Base-by-base conservation (phyloP, 2,797 vertebrate genomes). In the Pelobates cultripes region DNA sequence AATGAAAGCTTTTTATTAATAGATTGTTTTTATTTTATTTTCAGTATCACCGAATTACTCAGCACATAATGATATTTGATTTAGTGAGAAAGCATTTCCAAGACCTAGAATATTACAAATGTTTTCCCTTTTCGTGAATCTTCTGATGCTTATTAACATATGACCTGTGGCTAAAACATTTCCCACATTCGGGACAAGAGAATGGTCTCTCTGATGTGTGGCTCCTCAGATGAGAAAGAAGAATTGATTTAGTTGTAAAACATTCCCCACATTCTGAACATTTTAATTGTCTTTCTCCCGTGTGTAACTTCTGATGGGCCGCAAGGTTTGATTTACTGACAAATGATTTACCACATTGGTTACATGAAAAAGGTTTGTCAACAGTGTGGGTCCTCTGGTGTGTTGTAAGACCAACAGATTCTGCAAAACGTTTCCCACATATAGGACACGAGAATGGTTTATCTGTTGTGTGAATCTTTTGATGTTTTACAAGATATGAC, bases 401-500 rank as follows among this genome's bases (percentile, higher is more conserved):
- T 0, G 61, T 14, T 2, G 14, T 7, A 10, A 64, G 61, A 10
- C 14, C 7, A 4, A n/a, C 12, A 7, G 12, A 14, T 5, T 64
- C 7, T 4, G 61, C 6, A 10, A 64, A 64, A 10, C 17, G 28
- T 40, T 64, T 64, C 17, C 28, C 61, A 40, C 61, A 64, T 40
- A 7, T n/a, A 2, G 61, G 6, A 64, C 61, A 64, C 17, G 3
- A 40, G 61, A 28, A 64, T 4, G 61, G 61, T 10, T 64, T 64
- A 1, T 64, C 61, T 8, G 9, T 57, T 64, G 61, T 7, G 61
- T 40, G 87, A 0, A 81, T 86, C 60, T 83, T 85, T 80, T 83
- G 86, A 72, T 88, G 87, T 6, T 80, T 81, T 47, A 87, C 60
- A 8, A 86, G 85, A 70, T 75, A 82, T 45, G 83, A 81, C 55